Evolutionary conservation across 2,888 invertebrate genomes (phyloP).

Genomic region (Meta bourneti): DNA sequence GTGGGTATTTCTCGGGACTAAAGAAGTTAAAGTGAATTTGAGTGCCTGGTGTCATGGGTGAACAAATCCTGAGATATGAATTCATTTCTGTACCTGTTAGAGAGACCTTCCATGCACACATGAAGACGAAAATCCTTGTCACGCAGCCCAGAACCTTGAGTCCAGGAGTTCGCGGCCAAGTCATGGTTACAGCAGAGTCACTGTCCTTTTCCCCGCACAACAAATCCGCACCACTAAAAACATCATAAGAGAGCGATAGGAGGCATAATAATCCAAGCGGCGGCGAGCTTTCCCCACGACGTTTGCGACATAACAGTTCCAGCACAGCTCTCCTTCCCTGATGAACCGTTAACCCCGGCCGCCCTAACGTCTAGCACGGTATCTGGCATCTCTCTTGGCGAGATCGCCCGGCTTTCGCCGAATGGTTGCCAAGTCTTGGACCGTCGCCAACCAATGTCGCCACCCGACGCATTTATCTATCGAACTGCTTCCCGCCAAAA

Average conservation of each 20-base stretch:
- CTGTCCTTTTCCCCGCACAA: slow-evolving; percentile 28
- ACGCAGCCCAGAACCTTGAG: slow-evolving; percentile 34
- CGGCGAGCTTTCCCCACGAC: not conserved
- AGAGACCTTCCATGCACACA: slow-evolving; percentile 52
- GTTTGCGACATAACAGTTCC: slow-evolving; percentile 46
- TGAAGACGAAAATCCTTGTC: slow-evolving; percentile 55
- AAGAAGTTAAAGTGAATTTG: no score
- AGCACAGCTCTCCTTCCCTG: slow-evolving; percentile 2
- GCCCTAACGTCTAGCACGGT: slow-evolving; percentile 26
- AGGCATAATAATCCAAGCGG: slow-evolving; percentile 56
- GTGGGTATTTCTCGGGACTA: no score
- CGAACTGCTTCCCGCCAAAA: slow-evolving; percentile 30
- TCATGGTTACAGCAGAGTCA: slow-evolving; percentile 47
- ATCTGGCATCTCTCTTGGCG: slow-evolving; percentile 20
- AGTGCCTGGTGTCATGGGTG: no score
- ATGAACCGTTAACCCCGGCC: slow-evolving; percentile 49
- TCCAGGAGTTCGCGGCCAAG: slow-evolving; percentile 19
- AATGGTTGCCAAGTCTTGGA: slow-evolving; percentile 45
- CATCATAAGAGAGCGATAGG: slow-evolving; percentile 31
- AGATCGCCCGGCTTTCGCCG: not conserved
- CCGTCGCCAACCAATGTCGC: slow-evolving; percentile 19
- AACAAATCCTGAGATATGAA: not conserved
- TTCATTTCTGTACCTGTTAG: slow-evolving; percentile 56
- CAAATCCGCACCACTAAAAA: slow-evolving; percentile 21
- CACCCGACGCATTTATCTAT: not conserved